Base-by-base conservation (phyloP, 1,140 invertebrate genomes). In the Pectinophora gossypiella region DNA sequence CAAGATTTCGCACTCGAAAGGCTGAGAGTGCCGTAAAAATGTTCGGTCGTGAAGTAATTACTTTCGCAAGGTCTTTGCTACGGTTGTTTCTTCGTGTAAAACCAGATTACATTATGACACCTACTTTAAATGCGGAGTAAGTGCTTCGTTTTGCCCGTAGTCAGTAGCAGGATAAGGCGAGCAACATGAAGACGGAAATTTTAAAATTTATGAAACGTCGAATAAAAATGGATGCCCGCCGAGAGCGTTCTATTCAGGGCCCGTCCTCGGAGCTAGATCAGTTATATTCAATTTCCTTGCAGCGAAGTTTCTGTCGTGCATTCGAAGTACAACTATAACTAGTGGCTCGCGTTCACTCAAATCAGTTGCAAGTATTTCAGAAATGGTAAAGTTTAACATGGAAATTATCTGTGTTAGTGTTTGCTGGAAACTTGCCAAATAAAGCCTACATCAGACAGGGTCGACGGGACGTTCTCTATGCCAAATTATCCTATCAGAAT, bases 401-500 rank as follows among this genome's bases (percentile, higher is more conserved):
- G 13, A 15, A 40, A 18, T 40, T 56, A 57, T 63, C 61, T 68
- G 61, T 64, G 65, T 64, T 71, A 66, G 66, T 68, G 56, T 57
- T n/a, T 57, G 22, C 51, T 75, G 72, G 68, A 68, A 50, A 18
- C 40, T 48, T 22, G 53, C 72, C 72, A 75, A 72, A 54, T 67
- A 45, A 58, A 54, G 51, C 51, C 51, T 59, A 40, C 64, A 44
- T 48, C 52, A 22, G 21, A 23, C 35, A 40, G 50, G 51, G 58
- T 60, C 47, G 56, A 59, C 32, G 51, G 51, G 51, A 47, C 51
- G 18, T 43, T 45, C 36, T 45, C 16, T 19, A 23, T 43, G 60
- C 60, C 59, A 71, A 73, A 73, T 64, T 62, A 55, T 46, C 51
- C 44, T 42, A 48, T 59, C 43, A 54, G 36, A 59, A 51, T 59